Evolutionary conservation across 2,888 invertebrate genomes (phyloP).

Genomic region (Frankliniella intonsa): DNA sequence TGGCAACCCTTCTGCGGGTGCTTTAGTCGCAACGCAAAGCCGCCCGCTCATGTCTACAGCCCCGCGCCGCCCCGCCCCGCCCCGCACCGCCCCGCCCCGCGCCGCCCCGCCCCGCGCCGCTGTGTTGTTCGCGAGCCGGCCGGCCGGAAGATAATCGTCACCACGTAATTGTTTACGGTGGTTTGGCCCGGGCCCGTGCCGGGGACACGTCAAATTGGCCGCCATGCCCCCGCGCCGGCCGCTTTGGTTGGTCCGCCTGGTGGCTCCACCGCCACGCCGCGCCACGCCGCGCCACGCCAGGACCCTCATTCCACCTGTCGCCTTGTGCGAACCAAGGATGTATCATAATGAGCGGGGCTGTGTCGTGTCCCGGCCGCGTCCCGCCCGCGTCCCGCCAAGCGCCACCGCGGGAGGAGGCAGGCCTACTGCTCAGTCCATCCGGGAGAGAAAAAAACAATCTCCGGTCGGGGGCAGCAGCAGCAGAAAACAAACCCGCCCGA

Average conservation of each 20-base stretch:
- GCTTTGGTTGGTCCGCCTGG: not conserved
- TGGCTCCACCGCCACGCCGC: not conserved
- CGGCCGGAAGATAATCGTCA: not conserved
- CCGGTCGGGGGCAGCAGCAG: not conserved
- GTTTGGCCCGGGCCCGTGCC: too few relatives aligned
- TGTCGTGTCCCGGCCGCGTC: not conserved
- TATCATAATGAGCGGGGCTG: not conserved
- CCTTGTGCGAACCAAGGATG: not conserved
- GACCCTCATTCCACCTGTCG: too few relatives aligned
- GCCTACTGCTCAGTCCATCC: too few relatives aligned
- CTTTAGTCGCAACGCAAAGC: too few relatives aligned
- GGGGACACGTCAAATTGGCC: too few relatives aligned
- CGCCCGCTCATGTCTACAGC: too few relatives aligned
- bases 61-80: not conserved
- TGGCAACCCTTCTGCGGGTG: too few relatives aligned
- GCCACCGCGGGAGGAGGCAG: not conserved
- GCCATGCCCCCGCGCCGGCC: not conserved
- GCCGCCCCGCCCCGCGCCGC: not conserved
- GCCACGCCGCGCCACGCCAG: not conserved
- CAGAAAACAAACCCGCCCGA: too few relatives aligned
- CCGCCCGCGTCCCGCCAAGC: not conserved
- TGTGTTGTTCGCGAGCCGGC: not conserved
- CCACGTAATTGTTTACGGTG: too few relatives aligned
- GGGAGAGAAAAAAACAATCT: not conserved
- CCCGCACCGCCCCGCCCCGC: not conserved